Evolutionary conservation across 1,140 invertebrate species (phyloP).

Genomic region (Macrostomum lignano): DNA sequence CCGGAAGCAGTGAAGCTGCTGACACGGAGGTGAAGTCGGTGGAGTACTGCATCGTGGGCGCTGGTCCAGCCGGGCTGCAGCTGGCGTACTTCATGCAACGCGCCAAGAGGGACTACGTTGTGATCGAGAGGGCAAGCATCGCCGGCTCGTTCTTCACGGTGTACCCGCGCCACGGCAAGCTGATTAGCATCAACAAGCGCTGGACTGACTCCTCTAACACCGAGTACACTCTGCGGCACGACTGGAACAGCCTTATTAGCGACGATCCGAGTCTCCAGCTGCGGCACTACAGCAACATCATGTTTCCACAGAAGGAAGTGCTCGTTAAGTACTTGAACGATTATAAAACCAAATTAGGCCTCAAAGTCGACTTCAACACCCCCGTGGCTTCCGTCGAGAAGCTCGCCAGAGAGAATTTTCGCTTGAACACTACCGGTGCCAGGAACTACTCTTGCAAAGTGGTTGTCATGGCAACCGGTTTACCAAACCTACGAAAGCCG

Average conservation of each 20-base stretch:
- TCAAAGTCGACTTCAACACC: too few relatives aligned
- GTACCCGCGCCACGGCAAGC: constrained; percentile 28
- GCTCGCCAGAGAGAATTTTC: too few relatives aligned
- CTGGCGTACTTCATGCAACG: constrained; percentile 23
- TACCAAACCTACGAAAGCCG: constrained; percentile 19
- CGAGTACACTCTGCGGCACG: constrained; percentile 30
- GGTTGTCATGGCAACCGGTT: constrained; percentile 26
- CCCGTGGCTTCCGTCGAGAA: too few relatives aligned
- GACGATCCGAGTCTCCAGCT: constrained; percentile 21
- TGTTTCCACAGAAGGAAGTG: constrained; percentile 25
- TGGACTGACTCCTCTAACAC: constrained; percentile 27
- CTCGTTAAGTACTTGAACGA: constrained; percentile 8
- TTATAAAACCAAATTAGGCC: too few relatives aligned
- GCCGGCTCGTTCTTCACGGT: constrained; percentile 29
- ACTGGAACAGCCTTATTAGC: constrained; percentile 30
- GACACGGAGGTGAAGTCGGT: too few relatives aligned
- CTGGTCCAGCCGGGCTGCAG: constrained; percentile 29
- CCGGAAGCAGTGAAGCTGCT: too few relatives aligned
- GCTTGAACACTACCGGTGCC: too few relatives aligned
- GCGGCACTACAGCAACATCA: constrained; percentile 19
- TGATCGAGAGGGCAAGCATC: constrained; percentile 24
- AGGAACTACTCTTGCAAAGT: constrained; percentile 14
- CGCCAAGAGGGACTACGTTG: constrained; percentile 22
- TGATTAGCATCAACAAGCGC: constrained; percentile 31
- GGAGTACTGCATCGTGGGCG: constrained; percentile 29